Evolutionary conservation across 2,888 invertebrate genomes (phyloP).

Genomic region (Crematogaster levior): DNA sequence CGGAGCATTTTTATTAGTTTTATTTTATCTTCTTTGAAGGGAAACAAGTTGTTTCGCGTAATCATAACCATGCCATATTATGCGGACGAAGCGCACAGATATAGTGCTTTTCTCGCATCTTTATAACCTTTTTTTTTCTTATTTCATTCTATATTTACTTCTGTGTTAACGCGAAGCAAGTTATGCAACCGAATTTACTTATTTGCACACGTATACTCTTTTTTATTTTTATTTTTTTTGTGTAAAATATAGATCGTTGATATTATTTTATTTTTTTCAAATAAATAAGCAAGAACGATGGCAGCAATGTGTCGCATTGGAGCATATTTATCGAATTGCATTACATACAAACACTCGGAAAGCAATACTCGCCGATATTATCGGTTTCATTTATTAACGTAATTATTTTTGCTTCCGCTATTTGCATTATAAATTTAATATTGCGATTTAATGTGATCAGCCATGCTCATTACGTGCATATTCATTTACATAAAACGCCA

Average conservation of each 20-base stretch:
- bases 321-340: slow-evolving; percentile 7
- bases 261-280: not conserved
- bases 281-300: slow-evolving; percentile 3
- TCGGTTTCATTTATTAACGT: slow-evolving; percentile 37
- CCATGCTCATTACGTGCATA: slow-evolving; percentile 26
- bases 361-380: not conserved
- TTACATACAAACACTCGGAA: slow-evolving; percentile 7
- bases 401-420: slow-evolving; percentile 40
- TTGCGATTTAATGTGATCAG: slow-evolving; percentile 30
- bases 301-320: not conserved
- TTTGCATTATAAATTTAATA: slow-evolving; percentile 45
- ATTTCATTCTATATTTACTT: not conserved
- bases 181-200: not conserved
- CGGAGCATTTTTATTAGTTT: not conserved
- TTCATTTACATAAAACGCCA: slow-evolving; percentile 40
- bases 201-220: no score
- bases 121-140: not conserved
- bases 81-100: not conserved
- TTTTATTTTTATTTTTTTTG: not conserved
- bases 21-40: not conserved
- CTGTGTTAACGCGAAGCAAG: not conserved
- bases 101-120: not conserved
- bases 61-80: slow-evolving; percentile 17
- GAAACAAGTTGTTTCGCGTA: not conserved
- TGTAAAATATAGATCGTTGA: not conserved